These are phyloP conservation scores for Ophraella communa DNA, from an alignment of 2,888 invertebrate species.

Conservation along the genomic window DNA sequence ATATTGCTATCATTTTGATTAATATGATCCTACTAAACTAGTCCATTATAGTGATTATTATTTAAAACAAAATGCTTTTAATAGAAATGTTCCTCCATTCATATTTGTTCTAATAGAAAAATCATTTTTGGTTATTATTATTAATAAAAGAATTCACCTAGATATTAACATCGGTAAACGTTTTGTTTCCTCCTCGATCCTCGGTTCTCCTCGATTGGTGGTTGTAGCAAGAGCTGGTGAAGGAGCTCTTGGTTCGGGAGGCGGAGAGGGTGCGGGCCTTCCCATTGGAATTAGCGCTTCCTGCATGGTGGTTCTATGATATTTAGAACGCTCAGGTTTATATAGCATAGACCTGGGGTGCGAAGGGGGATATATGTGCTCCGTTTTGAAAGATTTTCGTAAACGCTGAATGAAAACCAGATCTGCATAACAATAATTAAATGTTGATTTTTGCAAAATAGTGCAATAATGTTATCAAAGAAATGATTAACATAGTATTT, in stretches of 20 bases:
- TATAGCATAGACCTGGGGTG: slow-evolving; percentile 47
- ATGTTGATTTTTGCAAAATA: too few species aligned
- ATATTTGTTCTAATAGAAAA: background rate
- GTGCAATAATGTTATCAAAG: too few species aligned
- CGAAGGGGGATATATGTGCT: slow-evolving; percentile 25
- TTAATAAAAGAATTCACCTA: too few species aligned
- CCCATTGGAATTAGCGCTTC: slow-evolving; percentile 49
- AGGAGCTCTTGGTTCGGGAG: slow-evolving; percentile 37
- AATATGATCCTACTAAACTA: too few species aligned
- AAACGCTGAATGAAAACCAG: slow-evolving; percentile 9
- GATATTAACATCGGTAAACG: slow-evolving; percentile 51
- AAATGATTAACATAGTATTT: too few species aligned
- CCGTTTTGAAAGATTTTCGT: slow-evolving; percentile 27
- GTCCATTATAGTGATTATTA: too few species aligned
- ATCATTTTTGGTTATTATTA: too few species aligned
- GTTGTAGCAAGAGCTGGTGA: slow-evolving; percentile 29
- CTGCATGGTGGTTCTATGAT: slow-evolving; percentile 42
- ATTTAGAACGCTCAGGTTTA: slow-evolving; percentile 50
- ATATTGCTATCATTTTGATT: too few species aligned
- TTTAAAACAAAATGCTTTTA: background rate
- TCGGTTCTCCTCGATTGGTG: slow-evolving; percentile 23
- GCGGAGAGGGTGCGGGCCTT: slow-evolving; percentile 43
- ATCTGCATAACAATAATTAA: slow-evolving; percentile 8
- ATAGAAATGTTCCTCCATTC: too few species aligned
- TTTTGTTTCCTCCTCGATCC: slow-evolving; percentile 35